A percentile compares a stretch with the other conserved stretches of the same genome.
Evolutionary conservation across 2,113 vertebrate genomes (phyloP).

Genomic region (Podilymbus podiceps): DNA sequence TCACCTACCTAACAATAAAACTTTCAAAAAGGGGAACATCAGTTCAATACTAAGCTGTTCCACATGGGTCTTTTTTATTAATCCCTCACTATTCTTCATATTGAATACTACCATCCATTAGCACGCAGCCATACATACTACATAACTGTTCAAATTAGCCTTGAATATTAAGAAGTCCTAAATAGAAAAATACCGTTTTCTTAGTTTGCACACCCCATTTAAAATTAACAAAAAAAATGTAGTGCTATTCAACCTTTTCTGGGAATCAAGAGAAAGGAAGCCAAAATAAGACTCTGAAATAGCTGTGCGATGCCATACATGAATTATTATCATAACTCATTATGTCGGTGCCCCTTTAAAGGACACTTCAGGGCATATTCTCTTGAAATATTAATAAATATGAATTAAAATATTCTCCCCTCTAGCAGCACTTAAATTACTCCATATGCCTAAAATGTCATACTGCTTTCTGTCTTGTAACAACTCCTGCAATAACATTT

Average conservation of each 20-base stretch:
- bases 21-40: background rate
- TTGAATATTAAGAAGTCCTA: background rate
- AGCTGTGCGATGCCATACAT: background rate
- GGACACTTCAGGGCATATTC: background rate
- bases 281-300: background rate
- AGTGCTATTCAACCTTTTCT: background rate
- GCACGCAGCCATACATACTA: background rate
- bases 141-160: background rate
- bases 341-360: background rate
- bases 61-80: background rate
- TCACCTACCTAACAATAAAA: background rate
- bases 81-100: background rate
- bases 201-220: background rate
- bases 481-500: background rate
- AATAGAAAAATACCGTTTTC: background rate
- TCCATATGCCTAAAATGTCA: background rate
- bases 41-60: background rate
- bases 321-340: background rate
- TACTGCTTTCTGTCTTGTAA: background rate
- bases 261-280: background rate
- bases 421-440: background rate
- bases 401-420: background rate
- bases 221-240: background rate
- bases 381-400: background rate
- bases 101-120: background rate